Evolutionary conservation across 2,797 vertebrate species (phyloP).

Genomic region (Tachyglossus aculeatus): DNA sequence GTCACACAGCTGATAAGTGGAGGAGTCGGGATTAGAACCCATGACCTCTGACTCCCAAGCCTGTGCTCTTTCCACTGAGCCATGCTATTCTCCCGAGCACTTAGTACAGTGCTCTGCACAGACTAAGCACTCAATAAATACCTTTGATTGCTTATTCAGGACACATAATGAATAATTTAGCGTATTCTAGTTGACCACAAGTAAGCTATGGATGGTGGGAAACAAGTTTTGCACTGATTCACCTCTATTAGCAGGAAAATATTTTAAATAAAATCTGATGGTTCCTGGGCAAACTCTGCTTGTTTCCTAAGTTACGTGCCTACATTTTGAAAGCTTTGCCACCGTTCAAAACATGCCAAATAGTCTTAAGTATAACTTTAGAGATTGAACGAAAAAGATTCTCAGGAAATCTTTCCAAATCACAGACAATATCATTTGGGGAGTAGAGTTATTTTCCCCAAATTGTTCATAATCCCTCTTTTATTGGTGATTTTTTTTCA

Average conservation of each 20-base stretch:
- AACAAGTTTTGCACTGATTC: not conserved
- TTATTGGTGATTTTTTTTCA: not conserved
- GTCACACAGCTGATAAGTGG: too few relatives aligned
- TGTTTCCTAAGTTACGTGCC: not conserved
- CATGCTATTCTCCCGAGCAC: too few relatives aligned
- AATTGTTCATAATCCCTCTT: not conserved
- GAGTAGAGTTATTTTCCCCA: not conserved
- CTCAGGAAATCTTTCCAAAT: not conserved
- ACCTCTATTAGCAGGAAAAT: not conserved
- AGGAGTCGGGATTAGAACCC: too few relatives aligned
- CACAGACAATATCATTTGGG: not conserved
- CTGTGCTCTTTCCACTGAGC: too few relatives aligned
- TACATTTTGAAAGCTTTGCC: not conserved
- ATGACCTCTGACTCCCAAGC: too few relatives aligned
- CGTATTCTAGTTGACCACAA: not conserved
- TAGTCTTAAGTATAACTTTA: not conserved
- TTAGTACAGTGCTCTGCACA: too few relatives aligned
- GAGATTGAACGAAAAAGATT: not conserved
- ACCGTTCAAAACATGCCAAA: not conserved
- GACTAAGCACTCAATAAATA: too few relatives aligned
- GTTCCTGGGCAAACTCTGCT: not conserved
- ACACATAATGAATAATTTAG: not conserved
- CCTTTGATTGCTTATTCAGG: too few relatives aligned
- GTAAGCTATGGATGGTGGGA: not conserved
- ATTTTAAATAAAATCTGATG: constrained; percentile 13